Conservation (phyloP, 2,797 vertebrate genomes). For the Cryptoblepharus egeriae region DNA sequence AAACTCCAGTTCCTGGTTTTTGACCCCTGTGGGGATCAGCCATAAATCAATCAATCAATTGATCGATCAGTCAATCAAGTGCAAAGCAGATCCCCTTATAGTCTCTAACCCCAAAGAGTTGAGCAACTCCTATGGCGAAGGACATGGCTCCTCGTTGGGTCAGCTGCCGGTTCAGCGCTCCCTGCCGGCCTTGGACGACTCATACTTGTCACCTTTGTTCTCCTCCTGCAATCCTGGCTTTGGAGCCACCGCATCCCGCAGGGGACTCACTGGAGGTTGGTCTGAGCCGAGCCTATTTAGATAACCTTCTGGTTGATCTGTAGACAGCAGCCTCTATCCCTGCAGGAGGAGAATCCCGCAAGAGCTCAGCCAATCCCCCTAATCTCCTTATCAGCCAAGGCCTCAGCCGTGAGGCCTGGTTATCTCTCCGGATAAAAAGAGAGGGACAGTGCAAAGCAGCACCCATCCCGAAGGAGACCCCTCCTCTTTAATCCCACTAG, state of each 20-base stretch:
- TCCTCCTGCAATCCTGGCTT: conserved; percentile 50
- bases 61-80: too few species aligned
- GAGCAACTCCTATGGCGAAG: neutral
- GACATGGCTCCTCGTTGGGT: neutral
- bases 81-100: too few species aligned
- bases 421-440: conserved; percentile 72
- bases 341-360: conserved; percentile 74
- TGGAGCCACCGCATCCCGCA: conserved; percentile 63
- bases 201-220: conserved; percentile 8
- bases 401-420: conserved; percentile 74
- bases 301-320: conserved; percentile 80
- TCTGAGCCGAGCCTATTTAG: conserved; percentile 75
- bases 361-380: conserved; percentile 78
- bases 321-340: conserved; percentile 71
- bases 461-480: conserved; percentile 62
- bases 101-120: neutral
- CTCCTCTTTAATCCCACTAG: conserved; percentile 63
- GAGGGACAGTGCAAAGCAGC: conserved; percentile 62
- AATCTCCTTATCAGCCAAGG: conserved; percentile 80
- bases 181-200: neutral
- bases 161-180: neutral
- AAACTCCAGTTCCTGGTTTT: neutral
- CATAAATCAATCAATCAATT: too few species aligned
- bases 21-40: too few species aligned
- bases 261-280: conserved; percentile 70